Base-by-base conservation (phyloP, 2,113 vertebrate species). In the Nycticebus coucang region DNA sequence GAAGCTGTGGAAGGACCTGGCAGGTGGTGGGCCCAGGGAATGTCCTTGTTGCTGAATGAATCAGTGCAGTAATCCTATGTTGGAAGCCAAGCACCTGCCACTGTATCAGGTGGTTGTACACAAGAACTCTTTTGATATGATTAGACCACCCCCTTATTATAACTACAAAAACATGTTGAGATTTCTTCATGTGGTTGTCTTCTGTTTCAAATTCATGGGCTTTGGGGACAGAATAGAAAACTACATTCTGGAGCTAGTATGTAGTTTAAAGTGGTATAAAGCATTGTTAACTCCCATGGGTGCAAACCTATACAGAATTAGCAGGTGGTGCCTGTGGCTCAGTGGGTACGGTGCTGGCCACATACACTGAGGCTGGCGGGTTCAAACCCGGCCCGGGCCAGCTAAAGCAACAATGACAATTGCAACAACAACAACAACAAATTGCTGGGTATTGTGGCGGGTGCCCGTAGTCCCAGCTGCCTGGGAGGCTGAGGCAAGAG, bases 31-130 rank as follows among this genome's bases (percentile, higher is more conserved):
- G 80, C 50, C 82, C 79, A 1, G 82, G 37, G 75, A 87, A 2
- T 45, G 59, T 74, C 94, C 72, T 86, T 72, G 86, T 15, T 72
- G 91, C 79, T 57, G 74, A 79, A 15, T 66, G 94, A 92, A 75
- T 94, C 68, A 64, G 90, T 69, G 93, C 93, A 33, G 88, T 91
- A 94, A 96, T 66, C 92, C 89, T 87, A 41, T 50, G 68, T 79
- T n/a, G 89, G 75, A 74, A 28, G 66, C 55, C n/a, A 13, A 69
- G 93, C 75, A 45, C 83, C 82, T 69, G 74, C 64, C 30, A 24
- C 0, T 0, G 10, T 33, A 28, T 88, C 83, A 75, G 94, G 85
- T 77, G 59, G 13, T 50, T 79, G 68, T 75, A 18, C 74, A 41
- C 45, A 55, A 74, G 86, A 89, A 28, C 72, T 94, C 90, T 80